phyloP scores from a whole-genome alignment of 2,797 vertebrate species.

The Cheirogaleus major region DNA sequence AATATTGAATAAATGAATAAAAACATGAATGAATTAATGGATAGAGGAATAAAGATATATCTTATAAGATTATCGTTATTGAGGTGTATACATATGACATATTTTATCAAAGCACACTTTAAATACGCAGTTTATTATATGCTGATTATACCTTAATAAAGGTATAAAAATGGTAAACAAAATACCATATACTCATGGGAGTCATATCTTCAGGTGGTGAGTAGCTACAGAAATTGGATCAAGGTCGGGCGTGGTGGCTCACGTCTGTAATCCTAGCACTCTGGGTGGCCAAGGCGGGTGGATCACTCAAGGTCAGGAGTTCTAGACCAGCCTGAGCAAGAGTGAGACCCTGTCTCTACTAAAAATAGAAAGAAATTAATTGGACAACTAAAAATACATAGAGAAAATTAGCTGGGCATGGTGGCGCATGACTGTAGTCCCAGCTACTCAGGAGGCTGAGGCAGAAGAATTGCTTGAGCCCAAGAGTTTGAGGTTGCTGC shows the following conservation, averaged over 20 bases:
- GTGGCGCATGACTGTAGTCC: no score
- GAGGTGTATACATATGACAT: rapidly evolving
- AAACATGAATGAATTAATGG: background rate
- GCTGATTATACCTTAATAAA: background rate
- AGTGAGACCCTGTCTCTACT: no score
- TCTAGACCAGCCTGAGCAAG: no score
- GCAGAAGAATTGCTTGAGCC: no score
- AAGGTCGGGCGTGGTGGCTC: background rate
- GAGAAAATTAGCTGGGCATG: no score
- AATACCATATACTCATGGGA: background rate
- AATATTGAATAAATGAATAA: background rate
- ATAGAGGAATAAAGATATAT: background rate
- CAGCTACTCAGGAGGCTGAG: no score
- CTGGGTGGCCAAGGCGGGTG: no score
- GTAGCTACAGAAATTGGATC: background rate
- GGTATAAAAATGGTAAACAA: background rate
- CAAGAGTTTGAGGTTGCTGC: no score
- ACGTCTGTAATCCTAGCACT: no score
- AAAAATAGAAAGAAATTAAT: no score
- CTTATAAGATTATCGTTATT: background rate
- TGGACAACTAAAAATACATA: no score
- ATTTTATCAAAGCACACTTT: background rate
- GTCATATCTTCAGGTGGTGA: background rate
- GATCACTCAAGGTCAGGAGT: no score
- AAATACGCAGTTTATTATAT: background rate